These are phyloP conservation scores for Paramormyrops kingsleyae DNA, from an alignment of 2,113 vertebrate genomes.

Conservation along the genomic window DNA sequence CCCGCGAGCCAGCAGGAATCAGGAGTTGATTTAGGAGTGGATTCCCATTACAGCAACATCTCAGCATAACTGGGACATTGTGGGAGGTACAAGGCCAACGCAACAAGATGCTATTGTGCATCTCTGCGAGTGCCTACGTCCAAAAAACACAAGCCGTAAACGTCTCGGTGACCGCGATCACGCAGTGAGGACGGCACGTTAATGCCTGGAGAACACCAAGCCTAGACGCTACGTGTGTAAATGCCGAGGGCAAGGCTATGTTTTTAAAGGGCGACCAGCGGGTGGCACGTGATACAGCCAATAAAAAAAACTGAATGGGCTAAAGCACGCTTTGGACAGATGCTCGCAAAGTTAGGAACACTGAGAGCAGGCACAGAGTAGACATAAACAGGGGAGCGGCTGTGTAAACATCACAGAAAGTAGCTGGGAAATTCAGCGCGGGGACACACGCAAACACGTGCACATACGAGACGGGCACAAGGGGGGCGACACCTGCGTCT, in stretches of 20 bases:
- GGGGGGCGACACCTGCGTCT: not conserved
- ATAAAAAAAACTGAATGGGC: not conserved
- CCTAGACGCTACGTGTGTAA: not conserved
- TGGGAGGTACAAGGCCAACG: not conserved
- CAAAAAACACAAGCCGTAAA: not conserved
- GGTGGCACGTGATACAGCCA: not conserved
- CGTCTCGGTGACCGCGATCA: not conserved
- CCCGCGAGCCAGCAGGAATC: constrained; percentile 10
- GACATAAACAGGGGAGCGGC: not conserved
- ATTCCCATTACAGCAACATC: constrained; percentile 17
- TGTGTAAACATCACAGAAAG: not conserved
- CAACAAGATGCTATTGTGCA: constrained; percentile 6
- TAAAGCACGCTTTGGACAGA: not conserved
- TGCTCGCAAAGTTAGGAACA: not conserved
- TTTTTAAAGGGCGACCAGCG: not conserved
- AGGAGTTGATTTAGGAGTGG: constrained; percentile 12
- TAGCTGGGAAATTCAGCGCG: not conserved
- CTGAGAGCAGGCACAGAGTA: not conserved
- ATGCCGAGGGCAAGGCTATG: not conserved
- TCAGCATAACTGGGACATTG: not conserved
- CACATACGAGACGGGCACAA: too few relatives aligned
- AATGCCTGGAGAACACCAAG: not conserved
- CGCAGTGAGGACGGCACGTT: not conserved
- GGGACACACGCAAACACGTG: not conserved
- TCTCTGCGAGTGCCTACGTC: not conserved